Base-by-base conservation (phyloP, 2,113 vertebrate genomes). In the Chloroceryle aenea region DNA sequence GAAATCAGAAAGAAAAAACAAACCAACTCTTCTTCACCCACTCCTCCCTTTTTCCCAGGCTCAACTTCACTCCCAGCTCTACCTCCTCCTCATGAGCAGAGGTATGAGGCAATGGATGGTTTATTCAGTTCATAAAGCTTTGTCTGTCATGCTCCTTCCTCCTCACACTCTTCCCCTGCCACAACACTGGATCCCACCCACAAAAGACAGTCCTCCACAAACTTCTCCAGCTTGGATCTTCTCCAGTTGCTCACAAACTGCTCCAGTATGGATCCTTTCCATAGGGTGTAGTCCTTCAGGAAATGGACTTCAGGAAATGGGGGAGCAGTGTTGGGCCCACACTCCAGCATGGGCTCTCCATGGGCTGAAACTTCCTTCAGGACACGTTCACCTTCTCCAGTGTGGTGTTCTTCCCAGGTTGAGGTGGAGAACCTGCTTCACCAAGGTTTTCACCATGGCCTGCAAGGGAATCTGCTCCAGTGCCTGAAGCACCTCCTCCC, bases 151-250 rank as follows among this genome's bases (percentile, higher is more conserved):
- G 12, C 23, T 85, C 12, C 38, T 69, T 91, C 43, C 14, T 80
- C 5, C 50, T 68, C 38, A 42, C 0, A 4, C 4, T 53, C 25
- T 47, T 53, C 7, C 14, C 43, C 25, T 52, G 26, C 3, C 53
- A 18, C 8, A 42, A 0, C 1, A 2, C 19, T 4, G 11, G 8
- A 15, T 36, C 29, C 47, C 21, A 63, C 13, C 11, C 18, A 80
- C 30, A 52, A 38, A 27, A 87, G 15, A 25, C 9, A 36, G 32
- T 36, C 12, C 29, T 90, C 40, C 36, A 52, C 5, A 0, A 80
- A 68, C 32, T 58, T 40, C 30, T 67, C 20, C 62, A 67, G 7
- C 15, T 29, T 12, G 14, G 9, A 18, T 48, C 52, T 27, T 34
- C 29, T 66, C 29, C 43, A 66, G 40, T 50, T 26, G 29, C 78